Conservation (phyloP, 2,797 vertebrate genomes). For the Sternotherus odoratus region DNA sequence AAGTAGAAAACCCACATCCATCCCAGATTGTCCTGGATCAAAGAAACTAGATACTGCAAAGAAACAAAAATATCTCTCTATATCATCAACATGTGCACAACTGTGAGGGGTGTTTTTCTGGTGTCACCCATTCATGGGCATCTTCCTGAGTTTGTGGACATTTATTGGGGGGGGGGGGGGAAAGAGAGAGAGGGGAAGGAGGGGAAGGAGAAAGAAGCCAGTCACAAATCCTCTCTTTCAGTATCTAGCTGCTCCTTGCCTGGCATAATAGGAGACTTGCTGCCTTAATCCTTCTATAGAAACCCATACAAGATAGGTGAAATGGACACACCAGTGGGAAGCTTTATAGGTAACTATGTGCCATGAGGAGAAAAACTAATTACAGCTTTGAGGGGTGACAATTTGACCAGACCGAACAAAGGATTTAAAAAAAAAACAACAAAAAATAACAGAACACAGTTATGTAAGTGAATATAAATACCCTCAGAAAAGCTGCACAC, state of each 20-base stretch:
- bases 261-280: slow-evolving; percentile 54
- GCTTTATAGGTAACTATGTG: slow-evolving; percentile 33
- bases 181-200: background rate
- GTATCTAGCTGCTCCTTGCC: slow-evolving; percentile 42
- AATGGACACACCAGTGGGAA: slow-evolving; percentile 1
- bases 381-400: slow-evolving; percentile 55
- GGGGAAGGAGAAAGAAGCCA: too few species aligned
- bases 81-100: background rate
- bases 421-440: too few species aligned
- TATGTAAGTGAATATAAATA: slow-evolving; percentile 56
- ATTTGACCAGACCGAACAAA: slow-evolving; percentile 37
- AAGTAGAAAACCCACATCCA: slow-evolving; percentile 98
- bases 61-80: too few species aligned
- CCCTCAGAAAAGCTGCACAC: slow-evolving; percentile 59
- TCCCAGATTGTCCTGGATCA: slow-evolving; percentile 90
- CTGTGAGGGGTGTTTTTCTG: background rate
- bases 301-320: slow-evolving; percentile 36
- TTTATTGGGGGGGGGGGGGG: background rate
- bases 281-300: slow-evolving; percentile 30
- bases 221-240: slow-evolving; percentile 12
- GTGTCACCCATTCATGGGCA: background rate
- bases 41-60: slow-evolving; percentile 88
- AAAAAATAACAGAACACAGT: background rate
- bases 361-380: slow-evolving; percentile 39
- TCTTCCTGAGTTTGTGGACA: background rate